These are phyloP conservation scores for Petrocephalus schoutedeni DNA, from an alignment of 2,797 vertebrate genomes.

Conservation along the genomic window DNA sequence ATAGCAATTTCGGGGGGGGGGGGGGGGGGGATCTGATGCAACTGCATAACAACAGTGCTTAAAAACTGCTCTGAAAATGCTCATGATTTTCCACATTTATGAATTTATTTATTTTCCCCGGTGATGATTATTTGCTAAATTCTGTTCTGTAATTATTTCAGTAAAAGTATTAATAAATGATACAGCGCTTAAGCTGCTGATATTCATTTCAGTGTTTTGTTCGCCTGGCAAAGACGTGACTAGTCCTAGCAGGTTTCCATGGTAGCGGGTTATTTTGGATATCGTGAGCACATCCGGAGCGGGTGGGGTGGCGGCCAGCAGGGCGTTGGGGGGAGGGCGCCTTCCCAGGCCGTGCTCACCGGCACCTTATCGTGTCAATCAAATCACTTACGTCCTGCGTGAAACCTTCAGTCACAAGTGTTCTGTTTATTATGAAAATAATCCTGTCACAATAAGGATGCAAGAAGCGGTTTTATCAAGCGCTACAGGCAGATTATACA, in stretches of 20 bases:
- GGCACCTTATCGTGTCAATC: background rate
- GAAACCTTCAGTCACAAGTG: background rate
- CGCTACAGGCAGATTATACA: background rate
- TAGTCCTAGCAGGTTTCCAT: constrained; percentile 2
- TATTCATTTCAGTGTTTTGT: background rate
- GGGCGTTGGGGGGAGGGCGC: background rate
- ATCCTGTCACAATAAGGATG: background rate
- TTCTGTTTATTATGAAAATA: background rate
- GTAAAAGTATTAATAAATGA: background rate
- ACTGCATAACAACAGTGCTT: background rate
- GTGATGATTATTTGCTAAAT: background rate
- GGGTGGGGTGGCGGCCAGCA: background rate
- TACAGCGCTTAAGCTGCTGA: background rate
- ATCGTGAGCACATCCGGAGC: background rate
- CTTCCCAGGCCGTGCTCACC: background rate
- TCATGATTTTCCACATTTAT: background rate
- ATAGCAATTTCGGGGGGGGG: background rate
- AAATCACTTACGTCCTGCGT: background rate
- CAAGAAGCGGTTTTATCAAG: background rate
- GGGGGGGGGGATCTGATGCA: background rate
- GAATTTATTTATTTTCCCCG: background rate
- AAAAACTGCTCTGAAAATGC: background rate
- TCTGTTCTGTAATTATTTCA: background rate
- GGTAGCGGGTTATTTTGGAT: constrained; percentile 2
- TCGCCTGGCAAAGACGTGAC: background rate